phyloP scores from a whole-genome alignment of 1,140 invertebrate species.

The Grapholita molesta region DNA sequence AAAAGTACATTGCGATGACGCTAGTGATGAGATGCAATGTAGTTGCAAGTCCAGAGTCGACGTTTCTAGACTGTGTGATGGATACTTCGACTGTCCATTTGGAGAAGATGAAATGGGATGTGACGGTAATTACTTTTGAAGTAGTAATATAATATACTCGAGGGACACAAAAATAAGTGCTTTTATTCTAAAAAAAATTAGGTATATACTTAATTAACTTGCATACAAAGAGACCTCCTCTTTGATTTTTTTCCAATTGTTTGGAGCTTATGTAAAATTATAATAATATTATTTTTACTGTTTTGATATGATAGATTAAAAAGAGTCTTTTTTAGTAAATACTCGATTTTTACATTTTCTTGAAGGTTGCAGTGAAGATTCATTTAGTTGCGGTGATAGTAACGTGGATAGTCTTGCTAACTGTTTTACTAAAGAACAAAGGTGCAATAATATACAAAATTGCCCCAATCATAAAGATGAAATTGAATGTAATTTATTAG shows the following conservation, averaged over 20 bases:
- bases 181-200: no score
- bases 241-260: no score
- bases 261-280: no score
- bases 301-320: no score
- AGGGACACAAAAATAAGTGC: no score
- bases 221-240: no score
- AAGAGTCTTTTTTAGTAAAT: no score
- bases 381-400: conserved; percentile 82
- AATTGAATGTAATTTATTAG: conserved; percentile 83
- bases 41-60: conserved; percentile 83
- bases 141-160: no score
- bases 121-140: conserved; percentile 73
- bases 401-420: conserved; percentile 58
- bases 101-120: conserved; percentile 89
- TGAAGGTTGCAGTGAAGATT: conserved; percentile 80
- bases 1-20: conserved; percentile 87
- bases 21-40: conserved; percentile 88
- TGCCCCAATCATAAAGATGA: conserved; percentile 88
- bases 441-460: conserved; percentile 83
- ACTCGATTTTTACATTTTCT: background rate
- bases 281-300: no score
- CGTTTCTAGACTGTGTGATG: conserved; percentile 86
- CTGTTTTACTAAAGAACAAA: conserved; percentile 80
- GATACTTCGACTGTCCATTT: conserved; percentile 86
- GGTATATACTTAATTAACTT: no score